A percentile compares a stretch with the other conserved stretches of the same genome.
Evolutionary conservation across 2,113 vertebrate species (phyloP).

Genomic region (Channa maculata): DNA sequence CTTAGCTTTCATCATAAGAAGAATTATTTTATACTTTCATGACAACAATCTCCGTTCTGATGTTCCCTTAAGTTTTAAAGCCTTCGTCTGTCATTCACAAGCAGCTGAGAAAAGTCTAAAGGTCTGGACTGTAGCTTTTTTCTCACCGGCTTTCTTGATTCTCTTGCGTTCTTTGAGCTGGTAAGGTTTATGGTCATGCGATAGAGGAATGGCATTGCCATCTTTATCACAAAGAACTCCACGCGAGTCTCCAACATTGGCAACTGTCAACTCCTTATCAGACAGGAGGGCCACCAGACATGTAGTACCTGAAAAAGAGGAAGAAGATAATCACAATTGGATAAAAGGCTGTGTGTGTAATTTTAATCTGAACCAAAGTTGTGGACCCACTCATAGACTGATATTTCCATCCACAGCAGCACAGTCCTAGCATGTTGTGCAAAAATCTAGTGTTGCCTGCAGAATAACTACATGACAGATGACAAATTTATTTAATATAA

Average conservation of each 20-base stretch:
- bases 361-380: too few relatives aligned
- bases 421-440: too few relatives aligned
- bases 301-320: slow-evolving; percentile 88
- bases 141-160: slow-evolving; percentile 96
- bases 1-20: slow-evolving; percentile 45
- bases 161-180: slow-evolving; percentile 98
- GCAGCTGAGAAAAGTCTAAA: not conserved
- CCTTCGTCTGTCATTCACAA: slow-evolving; percentile 11
- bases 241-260: slow-evolving; percentile 96
- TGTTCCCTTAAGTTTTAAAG: slow-evolving; percentile 29
- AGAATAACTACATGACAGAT: too few relatives aligned
- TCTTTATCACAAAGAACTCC: slow-evolving; percentile 98
- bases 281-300: slow-evolving; percentile 95
- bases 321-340: too few relatives aligned
- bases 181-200: slow-evolving; percentile 99
- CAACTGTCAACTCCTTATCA: slow-evolving; percentile 95
- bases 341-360: too few relatives aligned
- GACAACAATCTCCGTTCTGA: slow-evolving; percentile 45
- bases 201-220: slow-evolving; percentile 93
- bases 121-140: slow-evolving; percentile 11
- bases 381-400: too few relatives aligned
- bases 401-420: too few relatives aligned
- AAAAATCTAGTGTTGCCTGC: too few relatives aligned
- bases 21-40: slow-evolving; percentile 34
- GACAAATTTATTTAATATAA: too few relatives aligned